These are phyloP conservation scores for Drosophila punjabiensis DNA, from an alignment of 1,140 invertebrate genomes.

Conservation along the genomic window DNA sequence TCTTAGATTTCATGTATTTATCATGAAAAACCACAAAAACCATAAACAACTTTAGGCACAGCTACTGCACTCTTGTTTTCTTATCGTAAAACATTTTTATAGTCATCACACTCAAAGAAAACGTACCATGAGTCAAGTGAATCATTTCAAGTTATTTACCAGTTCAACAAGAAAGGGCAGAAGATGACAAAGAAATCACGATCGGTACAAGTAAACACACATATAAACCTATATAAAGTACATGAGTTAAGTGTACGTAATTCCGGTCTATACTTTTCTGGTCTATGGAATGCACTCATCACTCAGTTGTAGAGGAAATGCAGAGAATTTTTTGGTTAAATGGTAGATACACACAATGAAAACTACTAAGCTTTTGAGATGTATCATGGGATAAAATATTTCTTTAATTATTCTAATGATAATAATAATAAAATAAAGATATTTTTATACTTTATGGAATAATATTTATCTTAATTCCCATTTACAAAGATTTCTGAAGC, in stretches of 20 bases:
- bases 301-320: constrained; percentile 22
- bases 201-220: constrained; percentile 13
- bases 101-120: constrained; percentile 1
- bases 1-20: neutral
- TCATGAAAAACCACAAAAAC: neutral
- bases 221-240: neutral
- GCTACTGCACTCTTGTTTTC: constrained; percentile 7
- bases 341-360: constrained; percentile 34
- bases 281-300: constrained; percentile 40
- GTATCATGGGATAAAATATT: neutral
- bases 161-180: constrained; percentile 7
- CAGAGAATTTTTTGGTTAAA: constrained; percentile 44
- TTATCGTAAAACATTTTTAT: constrained; percentile 24
- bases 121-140: constrained; percentile 11
- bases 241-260: constrained; percentile 9
- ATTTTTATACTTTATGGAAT: neutral
- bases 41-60: neutral
- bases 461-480: neutral
- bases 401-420: neutral
- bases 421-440: neutral
- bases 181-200: constrained; percentile 30
- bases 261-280: constrained; percentile 27
- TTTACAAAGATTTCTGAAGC: neutral
- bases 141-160: constrained; percentile 35
- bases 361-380: neutral